These are phyloP conservation scores for Aphidius ervi DNA, from an alignment of 1,140 invertebrate species.

Conservation along the genomic window DNA sequence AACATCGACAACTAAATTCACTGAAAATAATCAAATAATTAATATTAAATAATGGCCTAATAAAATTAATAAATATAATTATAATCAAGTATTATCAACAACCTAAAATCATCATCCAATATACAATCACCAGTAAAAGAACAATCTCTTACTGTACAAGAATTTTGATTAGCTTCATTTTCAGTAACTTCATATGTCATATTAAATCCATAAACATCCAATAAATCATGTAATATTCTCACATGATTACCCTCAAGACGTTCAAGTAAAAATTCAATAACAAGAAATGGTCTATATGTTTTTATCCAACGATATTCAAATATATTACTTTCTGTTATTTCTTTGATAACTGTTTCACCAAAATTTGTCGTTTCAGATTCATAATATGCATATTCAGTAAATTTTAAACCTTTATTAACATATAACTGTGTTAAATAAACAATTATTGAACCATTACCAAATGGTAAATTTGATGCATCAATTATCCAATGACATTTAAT, in stretches of 20 bases:
- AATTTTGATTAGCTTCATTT: slow-evolving; percentile 53
- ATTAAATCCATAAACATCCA: slow-evolving; percentile 89
- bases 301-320: slow-evolving; percentile 65
- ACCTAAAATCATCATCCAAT: slow-evolving; percentile 65
- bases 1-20: slow-evolving; percentile 68
- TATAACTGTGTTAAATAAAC: slow-evolving; percentile 86
- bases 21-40: slow-evolving; percentile 31
- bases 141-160: slow-evolving; percentile 75
- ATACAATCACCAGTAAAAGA: slow-evolving; percentile 81
- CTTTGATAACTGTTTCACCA: slow-evolving; percentile 57
- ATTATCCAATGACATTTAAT: slow-evolving; percentile 84
- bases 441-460: slow-evolving; percentile 63
- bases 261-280: slow-evolving; percentile 71
- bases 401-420: slow-evolving; percentile 72
- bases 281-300: slow-evolving; percentile 70
- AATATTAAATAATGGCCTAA: not conserved
- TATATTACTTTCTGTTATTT: slow-evolving; percentile 68
- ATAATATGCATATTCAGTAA: slow-evolving; percentile 80
- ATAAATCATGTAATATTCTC: slow-evolving; percentile 71
- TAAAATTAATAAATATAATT: not conserved
- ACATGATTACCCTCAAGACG: slow-evolving; percentile 78
- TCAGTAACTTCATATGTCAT: slow-evolving; percentile 79
- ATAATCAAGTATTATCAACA: slow-evolving; percentile 6
- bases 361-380: slow-evolving; percentile 64
- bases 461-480: slow-evolving; percentile 61